Conservation (phyloP, 2,113 vertebrate species). For the Tyrannus savana region DNA sequence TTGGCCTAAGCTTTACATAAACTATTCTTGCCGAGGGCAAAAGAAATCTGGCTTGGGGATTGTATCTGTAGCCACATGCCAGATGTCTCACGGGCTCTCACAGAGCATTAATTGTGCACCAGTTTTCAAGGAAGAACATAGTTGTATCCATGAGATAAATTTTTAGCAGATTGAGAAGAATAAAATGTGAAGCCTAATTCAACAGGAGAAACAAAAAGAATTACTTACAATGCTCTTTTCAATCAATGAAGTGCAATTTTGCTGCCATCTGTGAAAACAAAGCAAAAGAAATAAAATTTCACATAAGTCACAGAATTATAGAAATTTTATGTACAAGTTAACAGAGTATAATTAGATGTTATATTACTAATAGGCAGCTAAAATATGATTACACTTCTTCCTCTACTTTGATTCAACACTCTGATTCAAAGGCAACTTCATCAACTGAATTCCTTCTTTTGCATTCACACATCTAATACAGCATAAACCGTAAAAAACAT, state of each 20-base stretch:
- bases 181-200: background rate
- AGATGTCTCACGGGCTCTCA: background rate
- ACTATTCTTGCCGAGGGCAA: slow-evolving; percentile 68
- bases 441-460: background rate
- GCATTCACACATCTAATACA: background rate
- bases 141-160: background rate
- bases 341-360: background rate
- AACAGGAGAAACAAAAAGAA: background rate
- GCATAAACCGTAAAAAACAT: background rate
- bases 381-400: background rate
- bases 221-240: slow-evolving; percentile 50
- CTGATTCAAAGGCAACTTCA: background rate
- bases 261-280: slow-evolving; percentile 14
- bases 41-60: slow-evolving; percentile 43
- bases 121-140: background rate
- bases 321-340: background rate
- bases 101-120: background rate
- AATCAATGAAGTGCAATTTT: slow-evolving; percentile 1
- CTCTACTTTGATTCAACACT: background rate
- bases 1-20: slow-evolving; percentile 61
- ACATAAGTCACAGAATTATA: background rate
- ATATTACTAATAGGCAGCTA: background rate
- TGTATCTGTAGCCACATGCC: slow-evolving; percentile 35
- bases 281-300: slow-evolving; percentile 2
- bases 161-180: background rate